Percentiles rank a stretch among this genome's conserved stretches.
These are phyloP conservation scores for Temnothorax curvispinosus DNA, from an alignment of 1,140 invertebrate species.

Conservation along the genomic window DNA sequence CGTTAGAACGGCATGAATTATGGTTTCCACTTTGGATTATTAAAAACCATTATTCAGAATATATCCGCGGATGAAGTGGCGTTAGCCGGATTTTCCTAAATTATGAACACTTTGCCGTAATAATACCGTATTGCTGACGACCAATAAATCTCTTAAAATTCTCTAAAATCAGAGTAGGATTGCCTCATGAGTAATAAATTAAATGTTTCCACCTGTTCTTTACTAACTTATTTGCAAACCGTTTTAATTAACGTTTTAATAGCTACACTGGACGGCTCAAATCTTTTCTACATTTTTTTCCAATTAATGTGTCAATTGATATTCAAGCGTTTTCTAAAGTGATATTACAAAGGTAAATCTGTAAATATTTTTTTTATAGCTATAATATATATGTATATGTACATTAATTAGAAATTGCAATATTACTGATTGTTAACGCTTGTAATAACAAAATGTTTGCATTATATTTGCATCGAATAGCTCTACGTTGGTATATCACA, in stretches of 20 bases:
- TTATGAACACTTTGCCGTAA: conserved; percentile 32
- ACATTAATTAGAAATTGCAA: conserved; percentile 15
- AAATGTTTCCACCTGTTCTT: neutral
- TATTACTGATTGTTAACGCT: conserved; percentile 23
- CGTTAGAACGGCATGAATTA: conserved; percentile 43
- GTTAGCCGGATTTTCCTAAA: conserved; percentile 52
- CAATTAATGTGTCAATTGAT: neutral
- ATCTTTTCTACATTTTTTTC: neutral
- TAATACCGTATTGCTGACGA: neutral
- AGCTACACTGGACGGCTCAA: no score
- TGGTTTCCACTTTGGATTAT: conserved; percentile 61
- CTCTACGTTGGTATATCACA: neutral
- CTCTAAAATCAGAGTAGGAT: neutral
- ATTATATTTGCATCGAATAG: neutral
- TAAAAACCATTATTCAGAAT: conserved; percentile 70
- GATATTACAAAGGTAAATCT: conserved; percentile 4
- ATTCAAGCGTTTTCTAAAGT: neutral
- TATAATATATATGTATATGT: neutral
- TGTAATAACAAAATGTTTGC: conserved; percentile 35
- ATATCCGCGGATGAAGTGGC: neutral
- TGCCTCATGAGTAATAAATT: neutral
- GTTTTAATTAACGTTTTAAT: conserved; percentile 1
- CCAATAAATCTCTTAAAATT: conserved; percentile 9
- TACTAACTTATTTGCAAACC: neutral
- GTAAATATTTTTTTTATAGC: conserved; percentile 17